Base-by-base conservation (phyloP, 2,888 invertebrate species). In the Prosapia bicincta region DNA sequence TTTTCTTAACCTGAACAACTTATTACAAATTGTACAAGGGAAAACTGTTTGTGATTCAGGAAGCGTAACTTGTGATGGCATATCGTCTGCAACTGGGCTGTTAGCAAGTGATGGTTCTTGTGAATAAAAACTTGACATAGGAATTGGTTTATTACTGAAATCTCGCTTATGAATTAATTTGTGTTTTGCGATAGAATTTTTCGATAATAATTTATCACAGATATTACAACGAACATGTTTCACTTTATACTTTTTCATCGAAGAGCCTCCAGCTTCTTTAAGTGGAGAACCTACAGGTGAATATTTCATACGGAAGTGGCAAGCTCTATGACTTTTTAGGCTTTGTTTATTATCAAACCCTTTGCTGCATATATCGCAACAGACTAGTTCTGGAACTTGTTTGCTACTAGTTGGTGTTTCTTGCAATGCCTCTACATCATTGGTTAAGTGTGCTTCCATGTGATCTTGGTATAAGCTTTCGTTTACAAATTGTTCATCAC, bases 141-240 rank as follows among this genome's bases (percentile, higher is more conserved):
- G n/a, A 20, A 20, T 2, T n/a, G 54, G 1, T 30, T 30, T 5
- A 20, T n/a, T 54, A 54, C 5, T 54, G 3, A 20, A 20, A 54
- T 73, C 68, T 30, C 72, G 24, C 24, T 23, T 28, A 38, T 76
- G 76, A 32, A 76, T 73, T 66, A 72, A 73, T 28, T 69, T 73
- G 66, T 76, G 76, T 71, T 76, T 76, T 7, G 73, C 70, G 25
- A 76, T 70, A n/a, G 76, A 76, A 54, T 72, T 76, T 26, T 70
- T 69, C 3, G 76, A 76, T 28, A 76, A 68, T 13, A 74, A 20
- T 26, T 76, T 76, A 32, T 76, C 28, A 20, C 76, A 76, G 1
- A 71, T 26, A 23, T 76, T 73, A 66, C 76, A 76, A 5, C 72
- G 54, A n/a, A 76, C 70, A n/a, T 76, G 72, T 66, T 70, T 76